Evolutionary conservation across 2,888 invertebrate species (phyloP).

Genomic region (Pollenia angustigena): DNA sequence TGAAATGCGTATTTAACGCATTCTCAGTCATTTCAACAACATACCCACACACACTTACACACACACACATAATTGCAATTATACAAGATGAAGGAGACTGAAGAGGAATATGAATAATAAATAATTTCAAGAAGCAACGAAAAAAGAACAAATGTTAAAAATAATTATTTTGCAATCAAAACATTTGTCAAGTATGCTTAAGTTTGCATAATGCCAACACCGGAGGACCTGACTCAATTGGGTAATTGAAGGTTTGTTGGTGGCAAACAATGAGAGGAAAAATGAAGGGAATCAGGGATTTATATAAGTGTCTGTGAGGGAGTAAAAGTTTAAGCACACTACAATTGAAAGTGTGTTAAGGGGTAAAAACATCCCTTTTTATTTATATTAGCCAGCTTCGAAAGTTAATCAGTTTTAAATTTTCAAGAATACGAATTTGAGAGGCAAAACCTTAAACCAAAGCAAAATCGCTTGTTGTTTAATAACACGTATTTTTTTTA

Average conservation of each 20-base stretch:
- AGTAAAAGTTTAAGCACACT: background rate
- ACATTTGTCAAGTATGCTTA: slow-evolving; percentile 65
- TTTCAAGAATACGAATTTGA: too few relatives aligned
- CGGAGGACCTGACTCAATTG: slow-evolving; percentile 59
- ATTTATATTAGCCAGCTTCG: too few relatives aligned
- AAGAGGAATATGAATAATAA: slow-evolving; percentile 36
- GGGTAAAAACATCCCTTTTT: too few relatives aligned
- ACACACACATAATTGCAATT: slow-evolving; percentile 13
- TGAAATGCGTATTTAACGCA: slow-evolving; percentile 60
- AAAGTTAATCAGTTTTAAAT: too few relatives aligned
- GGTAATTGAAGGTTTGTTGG: slow-evolving; percentile 57
- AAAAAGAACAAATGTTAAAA: slow-evolving; percentile 31
- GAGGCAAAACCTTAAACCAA: too few relatives aligned
- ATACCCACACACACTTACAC: background rate
- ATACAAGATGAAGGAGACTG: background rate
- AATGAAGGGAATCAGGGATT: background rate
- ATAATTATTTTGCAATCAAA: slow-evolving; percentile 70
- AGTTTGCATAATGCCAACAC: slow-evolving; percentile 63
- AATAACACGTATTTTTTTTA: too few relatives aligned
- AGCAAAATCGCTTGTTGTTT: too few relatives aligned
- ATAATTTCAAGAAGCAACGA: background rate
- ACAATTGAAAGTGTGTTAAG: too few relatives aligned
- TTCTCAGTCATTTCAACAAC: slow-evolving; percentile 4
- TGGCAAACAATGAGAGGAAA: slow-evolving; percentile 36
- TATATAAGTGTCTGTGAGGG: background rate